These are phyloP conservation scores for Pseudolaguvia tuberculata DNA, from an alignment of 2,113 vertebrate species.

Conservation along the genomic window DNA sequence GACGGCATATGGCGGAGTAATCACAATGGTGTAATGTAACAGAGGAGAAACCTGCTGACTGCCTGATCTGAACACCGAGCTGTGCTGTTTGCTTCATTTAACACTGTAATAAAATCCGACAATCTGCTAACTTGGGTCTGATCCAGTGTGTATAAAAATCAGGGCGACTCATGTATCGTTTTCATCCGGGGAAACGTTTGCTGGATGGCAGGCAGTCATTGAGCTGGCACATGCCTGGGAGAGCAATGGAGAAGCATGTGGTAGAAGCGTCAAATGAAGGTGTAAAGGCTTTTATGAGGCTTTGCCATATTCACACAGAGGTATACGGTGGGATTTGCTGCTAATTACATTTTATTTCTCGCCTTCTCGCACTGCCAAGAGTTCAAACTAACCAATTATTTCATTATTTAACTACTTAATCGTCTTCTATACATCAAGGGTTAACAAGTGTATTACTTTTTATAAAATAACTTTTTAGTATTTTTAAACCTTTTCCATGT, in stretches of 20 bases:
- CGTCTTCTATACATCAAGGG: too few species aligned
- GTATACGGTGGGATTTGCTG: constrained; percentile 10
- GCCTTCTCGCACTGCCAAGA: neutral
- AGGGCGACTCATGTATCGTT: constrained; percentile 10
- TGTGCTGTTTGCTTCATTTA: constrained; percentile 41
- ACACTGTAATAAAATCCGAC: constrained; percentile 25
- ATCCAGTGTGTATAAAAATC: constrained; percentile 24
- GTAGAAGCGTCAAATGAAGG: constrained; percentile 8
- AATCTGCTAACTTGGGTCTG: constrained; percentile 37
- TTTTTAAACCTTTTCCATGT: too few species aligned
- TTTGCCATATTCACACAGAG: constrained; percentile 7
- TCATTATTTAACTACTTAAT: too few species aligned
- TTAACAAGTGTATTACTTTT: too few species aligned
- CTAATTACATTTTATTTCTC: constrained; percentile 3
- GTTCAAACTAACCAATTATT: too few species aligned
- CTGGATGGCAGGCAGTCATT: constrained; percentile 26
- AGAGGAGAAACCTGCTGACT: constrained; percentile 20
- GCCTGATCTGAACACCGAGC: constrained; percentile 29
- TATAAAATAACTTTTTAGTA: too few species aligned
- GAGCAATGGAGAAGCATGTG: constrained; percentile 23
- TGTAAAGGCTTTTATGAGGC: constrained; percentile 8
- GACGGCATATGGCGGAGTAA: constrained; percentile 28
- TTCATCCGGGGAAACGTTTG: neutral
- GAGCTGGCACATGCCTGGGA: constrained; percentile 10
- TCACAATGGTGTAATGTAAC: constrained; percentile 27